A percentile compares a stretch with the other conserved stretches of the same genome.
phyloP scores from a whole-genome alignment of 2,797 vertebrate genomes.

The Tenualosa thibaudeaui region DNA sequence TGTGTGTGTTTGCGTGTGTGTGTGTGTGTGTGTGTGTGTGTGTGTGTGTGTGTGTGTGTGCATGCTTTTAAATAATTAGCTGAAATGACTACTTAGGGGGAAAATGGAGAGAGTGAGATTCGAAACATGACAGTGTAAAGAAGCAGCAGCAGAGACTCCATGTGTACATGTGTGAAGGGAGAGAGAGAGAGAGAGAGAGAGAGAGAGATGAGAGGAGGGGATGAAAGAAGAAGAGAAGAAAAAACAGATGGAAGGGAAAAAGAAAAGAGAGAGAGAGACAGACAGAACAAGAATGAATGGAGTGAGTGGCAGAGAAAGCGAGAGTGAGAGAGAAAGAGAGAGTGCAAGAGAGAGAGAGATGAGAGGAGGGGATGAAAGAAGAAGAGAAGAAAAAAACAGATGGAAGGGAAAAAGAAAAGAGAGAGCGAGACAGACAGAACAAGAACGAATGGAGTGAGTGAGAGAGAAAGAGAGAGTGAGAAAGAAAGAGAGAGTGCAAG shows the following conservation, averaged over 20 bases:
- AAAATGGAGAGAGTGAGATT: background rate
- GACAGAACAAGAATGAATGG: background rate
- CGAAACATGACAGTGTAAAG: background rate
- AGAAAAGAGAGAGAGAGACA: background rate
- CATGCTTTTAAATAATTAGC: background rate
- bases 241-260: background rate
- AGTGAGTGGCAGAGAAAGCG: background rate
- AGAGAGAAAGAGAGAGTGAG: background rate
- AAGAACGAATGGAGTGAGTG: background rate
- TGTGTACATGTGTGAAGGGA: background rate
- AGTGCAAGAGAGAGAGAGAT: background rate
- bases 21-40: background rate
- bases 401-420: background rate
- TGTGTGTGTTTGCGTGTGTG: background rate
- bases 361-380: too few relatives aligned
- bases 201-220: background rate
- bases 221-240: too few relatives aligned
- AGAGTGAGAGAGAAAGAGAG: background rate
- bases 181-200: background rate
- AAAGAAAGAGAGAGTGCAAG: background rate
- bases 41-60: conserved; percentile 12
- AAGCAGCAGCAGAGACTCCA: too few relatives aligned
- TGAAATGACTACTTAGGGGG: background rate
- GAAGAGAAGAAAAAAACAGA: too few relatives aligned
- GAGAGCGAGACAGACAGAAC: background rate